phyloP scores from a whole-genome alignment of 2,888 invertebrate species.

The Pseudococcus jackbeardsleyi region DNA sequence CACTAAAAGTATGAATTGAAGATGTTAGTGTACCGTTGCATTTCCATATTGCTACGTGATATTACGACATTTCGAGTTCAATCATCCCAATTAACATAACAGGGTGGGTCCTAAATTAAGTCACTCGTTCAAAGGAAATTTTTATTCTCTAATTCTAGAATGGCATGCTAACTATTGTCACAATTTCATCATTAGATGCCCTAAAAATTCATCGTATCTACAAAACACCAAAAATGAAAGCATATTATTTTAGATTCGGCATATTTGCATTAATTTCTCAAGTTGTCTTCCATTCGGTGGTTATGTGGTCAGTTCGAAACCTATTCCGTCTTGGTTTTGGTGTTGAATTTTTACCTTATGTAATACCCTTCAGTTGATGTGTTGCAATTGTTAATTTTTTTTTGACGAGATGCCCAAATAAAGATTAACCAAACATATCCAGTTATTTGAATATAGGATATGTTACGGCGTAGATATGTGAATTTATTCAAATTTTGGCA shows the following conservation, averaged over 20 bases:
- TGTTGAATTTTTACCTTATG: neutral
- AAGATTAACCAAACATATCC: neutral
- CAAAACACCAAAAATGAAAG: neutral
- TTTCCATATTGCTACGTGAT: slow-evolving; percentile 21
- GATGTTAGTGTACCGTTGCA: neutral
- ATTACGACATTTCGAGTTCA: slow-evolving; percentile 16
- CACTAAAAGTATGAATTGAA: no score
- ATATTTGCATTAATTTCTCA: slow-evolving; percentile 29
- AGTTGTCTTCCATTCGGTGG: neutral
- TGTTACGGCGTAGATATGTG: neutral
- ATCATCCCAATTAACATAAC: slow-evolving; percentile 28
- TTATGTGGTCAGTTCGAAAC: slow-evolving; percentile 31
- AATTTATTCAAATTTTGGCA: slow-evolving; percentile 33
- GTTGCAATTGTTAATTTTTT: slow-evolving; percentile 15
- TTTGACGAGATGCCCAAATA: neutral
- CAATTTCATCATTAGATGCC: neutral
- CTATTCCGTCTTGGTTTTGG: slow-evolving; percentile 20
- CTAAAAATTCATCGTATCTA: neutral
- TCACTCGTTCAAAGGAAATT: slow-evolving; percentile 25
- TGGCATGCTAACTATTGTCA: neutral
- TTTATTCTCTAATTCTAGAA: neutral
- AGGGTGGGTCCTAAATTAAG: slow-evolving; percentile 35
- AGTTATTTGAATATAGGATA: neutral
- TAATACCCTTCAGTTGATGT: neutral
- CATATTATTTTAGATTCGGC: no score